Evolutionary conservation across 2,797 vertebrate species (phyloP).

Genomic region (Sparus aurata): DNA sequence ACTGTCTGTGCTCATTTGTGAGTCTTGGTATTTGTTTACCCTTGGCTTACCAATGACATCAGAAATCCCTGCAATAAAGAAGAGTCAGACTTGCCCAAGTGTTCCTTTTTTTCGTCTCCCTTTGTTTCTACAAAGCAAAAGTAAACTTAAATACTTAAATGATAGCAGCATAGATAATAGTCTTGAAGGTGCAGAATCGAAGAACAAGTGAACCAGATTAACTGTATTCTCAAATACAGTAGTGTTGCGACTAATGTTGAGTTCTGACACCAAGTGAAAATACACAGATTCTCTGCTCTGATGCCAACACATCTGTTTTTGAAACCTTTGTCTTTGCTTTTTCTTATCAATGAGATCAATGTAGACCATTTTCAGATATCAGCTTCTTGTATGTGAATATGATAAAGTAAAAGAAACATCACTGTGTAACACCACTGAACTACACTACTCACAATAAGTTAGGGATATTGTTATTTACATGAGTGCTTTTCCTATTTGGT

Average conservation of each 20-base stretch:
- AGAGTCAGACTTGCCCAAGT: not conserved
- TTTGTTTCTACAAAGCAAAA: conserved; percentile 25
- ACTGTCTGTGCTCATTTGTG: conserved; percentile 69
- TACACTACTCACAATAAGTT: too few species aligned
- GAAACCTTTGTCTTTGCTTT: not conserved
- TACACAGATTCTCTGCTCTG: too few species aligned
- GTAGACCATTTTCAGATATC: not conserved
- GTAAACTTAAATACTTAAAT: not conserved
- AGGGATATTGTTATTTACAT: too few species aligned
- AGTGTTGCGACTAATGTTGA: not conserved
- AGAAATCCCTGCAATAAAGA: conserved; percentile 24
- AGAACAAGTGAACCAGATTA: conserved; percentile 9
- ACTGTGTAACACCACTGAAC: not conserved
- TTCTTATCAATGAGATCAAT: not conserved
- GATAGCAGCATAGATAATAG: not conserved
- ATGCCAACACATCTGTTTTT: not conserved
- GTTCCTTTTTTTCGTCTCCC: conserved; percentile 1
- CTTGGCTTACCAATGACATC: conserved; percentile 48
- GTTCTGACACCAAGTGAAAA: not conserved
- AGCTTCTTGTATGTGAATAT: too few species aligned
- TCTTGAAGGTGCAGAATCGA: conserved; percentile 10
- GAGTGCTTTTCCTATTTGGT: too few species aligned
- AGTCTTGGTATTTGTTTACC: conserved; percentile 46
- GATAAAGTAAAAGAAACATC: too few species aligned
- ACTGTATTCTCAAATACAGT: not conserved